phyloP scores from a whole-genome alignment of 64 coral and sea anemone species.

The Acropora yongei region DNA sequence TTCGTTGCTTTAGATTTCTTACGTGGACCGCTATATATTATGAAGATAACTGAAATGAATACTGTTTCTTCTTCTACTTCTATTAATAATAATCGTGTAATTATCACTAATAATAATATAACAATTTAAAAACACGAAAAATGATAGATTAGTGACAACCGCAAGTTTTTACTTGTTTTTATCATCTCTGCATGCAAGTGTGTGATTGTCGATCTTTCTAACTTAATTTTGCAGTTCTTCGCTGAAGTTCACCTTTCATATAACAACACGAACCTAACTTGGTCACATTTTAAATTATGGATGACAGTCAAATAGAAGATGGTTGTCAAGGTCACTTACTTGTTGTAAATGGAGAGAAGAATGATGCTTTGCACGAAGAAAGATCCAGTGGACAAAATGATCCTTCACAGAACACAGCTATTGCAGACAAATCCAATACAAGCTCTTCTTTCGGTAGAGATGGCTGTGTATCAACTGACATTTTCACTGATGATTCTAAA shows the following conservation, averaged over 20 bases:
- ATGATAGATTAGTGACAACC: too few relatives aligned
- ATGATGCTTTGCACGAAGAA: not conserved
- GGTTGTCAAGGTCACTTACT: not conserved
- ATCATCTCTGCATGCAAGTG: not conserved
- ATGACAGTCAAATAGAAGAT: not conserved
- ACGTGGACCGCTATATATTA: too few relatives aligned
- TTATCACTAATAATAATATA: too few relatives aligned
- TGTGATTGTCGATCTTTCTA: not conserved
- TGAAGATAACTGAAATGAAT: too few relatives aligned
- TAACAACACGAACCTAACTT: too few relatives aligned
- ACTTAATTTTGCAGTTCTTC: not conserved
- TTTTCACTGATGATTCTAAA: not conserved
- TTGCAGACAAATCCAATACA: not conserved
- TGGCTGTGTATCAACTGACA: not conserved
- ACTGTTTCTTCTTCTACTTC: not conserved
- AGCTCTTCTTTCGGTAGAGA: not conserved
- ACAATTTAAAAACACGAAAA: too few relatives aligned
- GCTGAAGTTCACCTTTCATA: not conserved
- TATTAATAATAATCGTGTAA: too few relatives aligned
- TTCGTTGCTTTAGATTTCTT: too few relatives aligned
- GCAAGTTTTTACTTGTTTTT: not conserved
- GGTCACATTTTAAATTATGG: conserved; percentile 31
- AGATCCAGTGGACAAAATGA: too few relatives aligned
- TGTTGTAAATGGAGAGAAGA: not conserved
- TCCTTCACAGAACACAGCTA: not conserved